These are phyloP conservation scores for Pseudorhiza aurosa DNA, from an alignment of 30 jellyfish, hydroid and myxozoan species.

Conservation along the genomic window DNA sequence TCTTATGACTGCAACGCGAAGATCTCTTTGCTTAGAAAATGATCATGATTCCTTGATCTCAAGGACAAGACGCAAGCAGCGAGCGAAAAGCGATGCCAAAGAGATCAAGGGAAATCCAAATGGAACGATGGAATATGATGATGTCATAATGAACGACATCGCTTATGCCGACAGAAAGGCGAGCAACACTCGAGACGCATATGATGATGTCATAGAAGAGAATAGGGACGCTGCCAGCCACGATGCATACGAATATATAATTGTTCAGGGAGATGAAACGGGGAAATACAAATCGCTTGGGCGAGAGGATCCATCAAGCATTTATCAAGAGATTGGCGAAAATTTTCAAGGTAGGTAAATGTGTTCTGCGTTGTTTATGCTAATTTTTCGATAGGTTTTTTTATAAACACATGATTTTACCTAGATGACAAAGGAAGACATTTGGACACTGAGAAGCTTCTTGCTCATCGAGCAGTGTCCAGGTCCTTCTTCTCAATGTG, in stretches of 20 bases:
- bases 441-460: too few species aligned
- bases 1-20: too few species aligned
- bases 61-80: not conserved
- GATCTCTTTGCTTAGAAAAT: too few species aligned
- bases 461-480: too few species aligned
- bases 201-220: not conserved
- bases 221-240: not conserved
- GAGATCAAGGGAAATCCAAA: not conserved
- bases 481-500: too few species aligned
- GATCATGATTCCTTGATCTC: too few species aligned
- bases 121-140: not conserved
- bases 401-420: too few species aligned
- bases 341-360: too few species aligned
- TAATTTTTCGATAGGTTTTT: too few species aligned
- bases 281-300: not conserved
- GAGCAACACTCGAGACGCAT: not conserved
- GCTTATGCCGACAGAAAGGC: not conserved
- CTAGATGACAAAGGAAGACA: too few species aligned
- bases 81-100: not conserved
- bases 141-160: not conserved
- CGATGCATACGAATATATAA: not conserved
- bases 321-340: not conserved
- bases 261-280: not conserved
- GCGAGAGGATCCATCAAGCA: not conserved
- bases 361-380: too few species aligned